These are phyloP conservation scores for Nephrotoma guestfalica DNA, from an alignment of 2,888 invertebrate genomes.

Conservation along the genomic window DNA sequence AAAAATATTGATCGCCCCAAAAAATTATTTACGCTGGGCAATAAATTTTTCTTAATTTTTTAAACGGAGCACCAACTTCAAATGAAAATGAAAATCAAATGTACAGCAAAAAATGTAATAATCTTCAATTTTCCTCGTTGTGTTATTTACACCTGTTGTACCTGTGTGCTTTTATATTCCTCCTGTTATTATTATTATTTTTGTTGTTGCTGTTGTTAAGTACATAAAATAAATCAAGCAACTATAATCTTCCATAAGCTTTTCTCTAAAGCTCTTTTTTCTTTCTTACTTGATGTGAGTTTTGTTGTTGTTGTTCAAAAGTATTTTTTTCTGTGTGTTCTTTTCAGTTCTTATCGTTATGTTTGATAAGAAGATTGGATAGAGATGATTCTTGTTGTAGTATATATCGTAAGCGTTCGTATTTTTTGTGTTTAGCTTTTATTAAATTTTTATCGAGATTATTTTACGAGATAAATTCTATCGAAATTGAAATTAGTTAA, in stretches of 20 bases:
- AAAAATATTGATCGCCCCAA: neutral
- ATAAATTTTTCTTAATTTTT: neutral
- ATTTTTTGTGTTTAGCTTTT: neutral
- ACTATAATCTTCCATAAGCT: neutral
- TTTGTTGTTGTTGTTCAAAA: neutral
- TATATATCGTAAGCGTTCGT: neutral
- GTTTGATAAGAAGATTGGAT: neutral
- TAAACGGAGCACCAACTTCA: neutral
- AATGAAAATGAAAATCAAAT: neutral
- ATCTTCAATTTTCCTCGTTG: neutral
- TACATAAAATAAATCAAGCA: neutral
- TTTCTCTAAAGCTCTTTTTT: neutral
- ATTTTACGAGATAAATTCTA: neutral
- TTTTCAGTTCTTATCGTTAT: neutral
- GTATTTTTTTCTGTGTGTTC: neutral
- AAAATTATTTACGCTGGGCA: neutral
- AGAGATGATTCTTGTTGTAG: neutral
- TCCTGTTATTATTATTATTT: neutral
- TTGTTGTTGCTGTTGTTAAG: neutral
- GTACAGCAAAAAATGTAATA: neutral
- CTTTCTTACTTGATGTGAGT: neutral
- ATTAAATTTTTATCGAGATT: slow-evolving; percentile 2
- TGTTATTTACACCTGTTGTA: neutral
- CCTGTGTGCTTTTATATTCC: neutral
- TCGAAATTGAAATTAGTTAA: neutral